phyloP scores from a whole-genome alignment of 2,797 vertebrate genomes.

The Pagetopsis macropterus region DNA sequence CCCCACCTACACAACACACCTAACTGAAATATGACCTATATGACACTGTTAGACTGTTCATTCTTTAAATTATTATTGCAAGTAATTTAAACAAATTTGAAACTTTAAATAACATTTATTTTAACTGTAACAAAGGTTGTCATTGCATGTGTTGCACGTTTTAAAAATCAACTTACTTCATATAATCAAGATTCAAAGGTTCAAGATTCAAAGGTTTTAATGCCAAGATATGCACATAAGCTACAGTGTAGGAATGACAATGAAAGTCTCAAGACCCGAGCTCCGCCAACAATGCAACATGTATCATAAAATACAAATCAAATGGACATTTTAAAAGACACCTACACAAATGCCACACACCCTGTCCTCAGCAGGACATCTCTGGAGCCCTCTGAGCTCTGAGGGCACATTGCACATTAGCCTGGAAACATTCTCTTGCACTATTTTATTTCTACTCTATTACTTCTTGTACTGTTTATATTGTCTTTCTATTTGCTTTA shows the following conservation, averaged over 20 bases:
- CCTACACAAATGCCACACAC: neutral
- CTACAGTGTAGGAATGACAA: no score
- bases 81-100: constrained; percentile 14
- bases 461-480: no score
- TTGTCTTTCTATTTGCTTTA: no score
- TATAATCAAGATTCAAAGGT: neutral
- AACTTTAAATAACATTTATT: neutral
- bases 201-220: no score
- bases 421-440: no score
- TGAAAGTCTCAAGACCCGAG: no score
- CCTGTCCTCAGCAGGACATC: constrained; percentile 42
- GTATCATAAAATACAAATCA: neutral
- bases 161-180: neutral
- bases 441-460: no score
- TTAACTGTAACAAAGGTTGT: neutral
- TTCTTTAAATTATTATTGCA: neutral
- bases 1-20: constrained; percentile 4
- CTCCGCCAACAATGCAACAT: no score
- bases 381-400: constrained; percentile 49
- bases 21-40: neutral
- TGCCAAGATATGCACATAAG: no score
- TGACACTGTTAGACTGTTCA: neutral
- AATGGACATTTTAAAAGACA: neutral
- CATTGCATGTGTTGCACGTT: neutral
- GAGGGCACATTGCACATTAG: constrained; percentile 24